Evolutionary conservation across 2,113 vertebrate species (phyloP).

Genomic region (Catagonus wagneri): DNA sequence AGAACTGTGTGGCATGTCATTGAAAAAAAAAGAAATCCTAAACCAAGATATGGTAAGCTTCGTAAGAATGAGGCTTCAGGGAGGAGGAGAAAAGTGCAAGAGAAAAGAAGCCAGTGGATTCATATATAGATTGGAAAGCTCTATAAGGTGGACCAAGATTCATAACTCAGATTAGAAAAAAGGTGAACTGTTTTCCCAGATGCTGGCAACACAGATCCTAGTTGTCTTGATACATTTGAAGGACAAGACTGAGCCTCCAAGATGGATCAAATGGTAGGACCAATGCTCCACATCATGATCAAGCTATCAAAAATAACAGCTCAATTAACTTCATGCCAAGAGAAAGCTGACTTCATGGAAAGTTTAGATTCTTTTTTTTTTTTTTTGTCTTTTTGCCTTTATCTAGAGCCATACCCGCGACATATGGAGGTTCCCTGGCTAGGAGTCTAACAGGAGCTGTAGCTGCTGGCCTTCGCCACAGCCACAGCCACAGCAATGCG

Average conservation of each 20-base stretch:
- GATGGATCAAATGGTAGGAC: neutral
- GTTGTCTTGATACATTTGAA: neutral
- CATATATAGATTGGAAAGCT: neutral
- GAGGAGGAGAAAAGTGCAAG: neutral
- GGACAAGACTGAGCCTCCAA: neutral
- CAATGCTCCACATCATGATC: neutral
- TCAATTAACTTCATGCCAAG: neutral
- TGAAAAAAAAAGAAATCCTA: neutral
- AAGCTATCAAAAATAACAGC: neutral
- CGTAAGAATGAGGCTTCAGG: neutral
- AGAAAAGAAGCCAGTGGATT: neutral
- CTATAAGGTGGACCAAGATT: neutral
- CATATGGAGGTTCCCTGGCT: no score
- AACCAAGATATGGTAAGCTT: neutral
- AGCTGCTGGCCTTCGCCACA: no score
- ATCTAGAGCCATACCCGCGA: no score
- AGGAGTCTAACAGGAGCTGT: no score
- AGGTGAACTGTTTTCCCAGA: neutral
- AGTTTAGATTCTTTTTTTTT: neutral
- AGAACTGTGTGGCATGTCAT: neutral
- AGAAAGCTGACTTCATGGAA: neutral
- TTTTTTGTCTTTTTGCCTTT: no score
- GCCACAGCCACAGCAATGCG: no score
- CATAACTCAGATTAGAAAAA: neutral
- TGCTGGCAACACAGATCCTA: neutral